Evolutionary conservation across 1,140 invertebrate genomes (phyloP), one percentile per base, ranked within the genome.

Genomic region (Nomia melanderi): DNA sequence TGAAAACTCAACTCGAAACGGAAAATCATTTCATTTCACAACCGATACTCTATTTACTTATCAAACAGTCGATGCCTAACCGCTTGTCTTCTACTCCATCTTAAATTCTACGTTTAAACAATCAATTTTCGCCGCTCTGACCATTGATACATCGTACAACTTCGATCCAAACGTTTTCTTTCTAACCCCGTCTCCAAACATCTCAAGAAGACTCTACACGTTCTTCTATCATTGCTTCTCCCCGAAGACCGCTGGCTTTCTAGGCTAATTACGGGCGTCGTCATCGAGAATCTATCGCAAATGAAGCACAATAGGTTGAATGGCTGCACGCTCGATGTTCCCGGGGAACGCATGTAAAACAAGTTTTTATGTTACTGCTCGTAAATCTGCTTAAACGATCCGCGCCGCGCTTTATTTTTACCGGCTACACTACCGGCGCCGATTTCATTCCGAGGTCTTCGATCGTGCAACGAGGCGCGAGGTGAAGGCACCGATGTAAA

Each of bases 371-470:
- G 33, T 23, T 23, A 6, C 17, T 7, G 7, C 17, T 59, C 53
- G 27, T 47, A 47, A 75, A 59, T 67, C 53, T 6, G 23, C n/a
- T 57, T 39, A 23, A 56, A 39, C 47, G 17, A 53, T 11, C 41
- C 47, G 1, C 9, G 4, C 2, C 47, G 39, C 53, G 72, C 44
- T 41, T 74, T 56, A 39, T 36, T 66, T 74, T 74, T 74, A 74
- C 33, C 27, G 25, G 17, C 29, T 54, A 27, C 9, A 23, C 11
- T 29, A 20, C 4, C 12, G 11, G 11, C 14, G 53, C 8, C 12
- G 25, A 25, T 65, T 64, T 54, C 50, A 4, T 53, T n/a, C n/a
- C 23, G 23, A 44, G 27, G 50, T 63, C 27, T 44, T 57, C 36
- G 39, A 9, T 65, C 12, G 47, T 41, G 53, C 71, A 57, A 69